A percentile compares a stretch with the other conserved stretches of the same genome.
phyloP scores from a whole-genome alignment of 2,888 invertebrate species.

The Loripinus fragilis region DNA sequence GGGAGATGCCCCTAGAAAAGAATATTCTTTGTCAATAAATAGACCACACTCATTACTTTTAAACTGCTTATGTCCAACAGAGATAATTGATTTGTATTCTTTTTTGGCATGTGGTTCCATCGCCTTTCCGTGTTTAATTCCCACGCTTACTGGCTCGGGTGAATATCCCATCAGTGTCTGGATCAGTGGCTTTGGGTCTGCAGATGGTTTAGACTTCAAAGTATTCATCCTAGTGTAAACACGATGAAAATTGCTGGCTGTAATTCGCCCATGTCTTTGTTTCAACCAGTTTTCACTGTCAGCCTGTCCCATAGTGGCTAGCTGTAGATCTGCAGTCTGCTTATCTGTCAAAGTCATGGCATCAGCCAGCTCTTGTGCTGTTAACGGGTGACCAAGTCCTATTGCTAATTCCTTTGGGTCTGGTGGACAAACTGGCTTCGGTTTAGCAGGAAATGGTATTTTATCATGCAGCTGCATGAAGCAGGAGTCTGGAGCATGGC shows the following conservation, averaged over 20 bases:
- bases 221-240: constrained; percentile 9
- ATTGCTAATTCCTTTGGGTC: constrained; percentile 15
- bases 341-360: constrained; percentile 12
- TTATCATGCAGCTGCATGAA: constrained; percentile 21
- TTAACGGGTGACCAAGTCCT: constrained; percentile 22
- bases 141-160: background rate
- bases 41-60: constrained; percentile 7
- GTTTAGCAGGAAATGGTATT: background rate
- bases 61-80: background rate
- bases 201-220: background rate
- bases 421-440: constrained; percentile 23
- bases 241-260: constrained; percentile 18
- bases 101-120: constrained; percentile 26
- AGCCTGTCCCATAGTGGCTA: constrained; percentile 13
- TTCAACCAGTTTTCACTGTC: background rate
- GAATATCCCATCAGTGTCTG: constrained; percentile 9
- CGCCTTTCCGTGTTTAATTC: constrained; percentile 25
- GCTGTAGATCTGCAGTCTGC: background rate
- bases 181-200: constrained; percentile 9
- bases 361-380: constrained; percentile 17
- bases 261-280: constrained; percentile 20
- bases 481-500: constrained; percentile 10
- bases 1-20: constrained; percentile 19
- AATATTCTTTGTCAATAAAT: background rate
- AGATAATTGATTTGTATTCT: background rate